These are phyloP conservation scores for Drosophila rhopaloa DNA, from an alignment of 1,140 invertebrate species.

Conservation along the genomic window DNA sequence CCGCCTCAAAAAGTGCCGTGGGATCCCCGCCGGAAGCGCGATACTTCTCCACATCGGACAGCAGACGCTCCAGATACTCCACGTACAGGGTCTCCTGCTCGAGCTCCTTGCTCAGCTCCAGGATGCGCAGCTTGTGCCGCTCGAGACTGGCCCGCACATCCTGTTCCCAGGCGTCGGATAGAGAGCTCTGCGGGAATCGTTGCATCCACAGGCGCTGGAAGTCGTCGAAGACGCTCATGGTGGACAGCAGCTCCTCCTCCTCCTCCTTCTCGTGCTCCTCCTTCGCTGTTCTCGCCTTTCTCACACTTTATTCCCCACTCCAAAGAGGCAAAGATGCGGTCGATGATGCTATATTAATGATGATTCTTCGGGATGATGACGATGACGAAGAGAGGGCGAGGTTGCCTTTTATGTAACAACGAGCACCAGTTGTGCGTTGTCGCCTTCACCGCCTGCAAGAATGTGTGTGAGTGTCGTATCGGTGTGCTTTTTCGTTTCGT, in stretches of 20 bases:
- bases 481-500: constrained; percentile 1
- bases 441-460: constrained; percentile 69
- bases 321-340: constrained; percentile 12
- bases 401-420: constrained; percentile 72
- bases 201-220: constrained; percentile 95
- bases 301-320: neutral
- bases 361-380: constrained; percentile 41
- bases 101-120: constrained; percentile 91
- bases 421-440: constrained; percentile 66
- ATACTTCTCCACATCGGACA: constrained; percentile 93
- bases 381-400: constrained; percentile 51
- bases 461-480: constrained; percentile 22
- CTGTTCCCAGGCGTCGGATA: constrained; percentile 95
- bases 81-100: constrained; percentile 96
- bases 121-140: constrained; percentile 94
- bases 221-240: constrained; percentile 94
- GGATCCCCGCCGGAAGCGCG: constrained; percentile 86
- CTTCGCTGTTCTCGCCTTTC: neutral
- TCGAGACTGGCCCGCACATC: constrained; percentile 94
- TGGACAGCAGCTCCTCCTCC: constrained; percentile 13
- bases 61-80: constrained; percentile 92
- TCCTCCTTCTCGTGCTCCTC: constrained; percentile 7
- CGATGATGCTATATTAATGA: constrained; percentile 42
- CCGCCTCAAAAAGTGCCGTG: constrained; percentile 77
- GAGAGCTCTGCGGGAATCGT: constrained; percentile 93